Evolutionary conservation across 1,140 invertebrate species (phyloP), one percentile per base, ranked within the genome.

Genomic region (Rhyzopertha dominica): DNA sequence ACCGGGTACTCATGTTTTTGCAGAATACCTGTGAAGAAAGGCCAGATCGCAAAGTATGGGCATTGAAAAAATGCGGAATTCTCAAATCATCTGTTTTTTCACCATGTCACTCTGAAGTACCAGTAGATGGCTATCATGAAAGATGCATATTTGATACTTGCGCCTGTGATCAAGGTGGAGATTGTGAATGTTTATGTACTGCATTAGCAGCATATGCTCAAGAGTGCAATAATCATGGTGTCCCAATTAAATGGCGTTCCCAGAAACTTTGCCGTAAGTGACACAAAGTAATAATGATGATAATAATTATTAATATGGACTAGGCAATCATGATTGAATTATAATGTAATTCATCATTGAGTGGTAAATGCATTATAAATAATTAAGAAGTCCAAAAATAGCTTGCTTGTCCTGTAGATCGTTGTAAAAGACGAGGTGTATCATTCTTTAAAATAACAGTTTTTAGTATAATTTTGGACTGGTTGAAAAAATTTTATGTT

Each of bases 151-250:
- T 79, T 39, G 89, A 93, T 67, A 76, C 85, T 1, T 95, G 90
- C 67, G 87, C 81, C 17, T 95, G 92, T 66, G 89, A 93, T 66
- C 71, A 78, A 57, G 90, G 90, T 13, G 90, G 82, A 0, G 90
- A 94, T 63, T 95, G 91, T 61, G 83, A 87, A 42, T 95, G 90
- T 68, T 65, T 92, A 0, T 95, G 91, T 64, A 90, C 90, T 1
- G 85, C 90, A 1, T 69, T 95, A 10, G 83, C 88, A 0, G 82
- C 85, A 3, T 94, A 94, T 66, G 86, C 87, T 13, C 79, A 90
- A 54, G 80, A 82, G 55, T 95, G 91, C 62, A 82, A 80, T 31
- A 70, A 72, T 2, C 73, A 78, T 29, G 84, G 83, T 10, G 75
- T 85, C 12, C 74, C 76, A 4, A 76, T 93, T 7, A 79, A 81